Evolutionary conservation across 2,113 vertebrate genomes (phyloP).

Genomic region (Hippoglossus stenolepis): DNA sequence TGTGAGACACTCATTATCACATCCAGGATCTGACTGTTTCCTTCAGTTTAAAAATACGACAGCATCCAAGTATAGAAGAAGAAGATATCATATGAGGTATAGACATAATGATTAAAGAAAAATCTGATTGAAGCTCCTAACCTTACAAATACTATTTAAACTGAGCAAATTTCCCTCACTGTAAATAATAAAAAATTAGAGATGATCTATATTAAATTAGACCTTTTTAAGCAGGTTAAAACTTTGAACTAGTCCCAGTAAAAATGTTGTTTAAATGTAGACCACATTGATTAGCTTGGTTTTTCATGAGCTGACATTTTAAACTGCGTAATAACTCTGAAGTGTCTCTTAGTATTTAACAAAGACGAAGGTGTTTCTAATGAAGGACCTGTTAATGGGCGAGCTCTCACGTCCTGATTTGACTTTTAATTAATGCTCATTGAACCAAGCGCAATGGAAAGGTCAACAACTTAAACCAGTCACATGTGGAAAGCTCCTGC

Average conservation of each 20-base stretch:
- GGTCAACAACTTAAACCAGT: background rate
- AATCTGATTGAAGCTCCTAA: no score
- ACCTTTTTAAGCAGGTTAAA: background rate
- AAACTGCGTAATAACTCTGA: background rate
- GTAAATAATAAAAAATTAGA: no score
- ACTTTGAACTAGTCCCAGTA: no score
- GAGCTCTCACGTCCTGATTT: background rate
- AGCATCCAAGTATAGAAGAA: no score
- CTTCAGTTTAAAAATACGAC: no score
- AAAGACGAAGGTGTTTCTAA: background rate
- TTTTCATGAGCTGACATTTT: background rate
- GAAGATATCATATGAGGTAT: no score
- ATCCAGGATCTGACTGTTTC: no score
- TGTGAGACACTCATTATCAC: no score
- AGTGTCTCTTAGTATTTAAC: background rate
- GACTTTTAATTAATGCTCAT: background rate
- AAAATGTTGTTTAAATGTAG: background rate
- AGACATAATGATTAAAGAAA: no score
- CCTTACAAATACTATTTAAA: no score
- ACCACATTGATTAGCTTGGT: background rate
- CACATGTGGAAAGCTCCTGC: background rate
- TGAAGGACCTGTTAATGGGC: background rate
- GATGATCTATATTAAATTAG: no score
- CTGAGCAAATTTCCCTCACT: no score
- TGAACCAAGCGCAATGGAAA: constrained; percentile 3